phyloP scores from a whole-genome alignment of 2,113 vertebrate species.

The Empidonax traillii region DNA sequence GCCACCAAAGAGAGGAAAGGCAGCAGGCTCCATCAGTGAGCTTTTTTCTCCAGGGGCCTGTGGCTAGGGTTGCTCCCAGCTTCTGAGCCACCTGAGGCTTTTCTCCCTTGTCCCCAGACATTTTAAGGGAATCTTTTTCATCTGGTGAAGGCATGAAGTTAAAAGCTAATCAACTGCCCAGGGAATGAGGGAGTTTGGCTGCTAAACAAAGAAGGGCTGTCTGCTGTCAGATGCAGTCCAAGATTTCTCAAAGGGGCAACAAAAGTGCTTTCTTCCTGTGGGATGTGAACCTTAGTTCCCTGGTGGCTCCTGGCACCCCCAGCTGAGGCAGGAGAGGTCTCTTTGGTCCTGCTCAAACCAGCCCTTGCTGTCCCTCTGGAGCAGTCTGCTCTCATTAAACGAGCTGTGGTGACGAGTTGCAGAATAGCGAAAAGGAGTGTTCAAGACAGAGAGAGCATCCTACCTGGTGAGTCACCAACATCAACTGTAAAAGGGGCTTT shows the following conservation, averaged over 20 bases:
- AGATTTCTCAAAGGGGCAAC: not conserved
- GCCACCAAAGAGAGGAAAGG: not conserved
- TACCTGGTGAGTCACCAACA: not conserved
- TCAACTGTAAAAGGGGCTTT: fast-evolving
- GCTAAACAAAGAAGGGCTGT: not conserved
- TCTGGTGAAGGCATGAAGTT: not conserved
- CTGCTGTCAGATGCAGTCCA: not conserved
- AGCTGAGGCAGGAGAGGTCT: fast-evolving
- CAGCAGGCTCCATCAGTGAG: not conserved
- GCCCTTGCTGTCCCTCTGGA: fast-evolving
- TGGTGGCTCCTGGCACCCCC: not conserved
- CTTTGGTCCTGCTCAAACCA: not conserved
- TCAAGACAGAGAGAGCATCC: not conserved
- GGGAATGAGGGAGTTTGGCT: not conserved
- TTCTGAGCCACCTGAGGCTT: not conserved
- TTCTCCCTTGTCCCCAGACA: not conserved
- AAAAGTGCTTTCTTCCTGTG: not conserved
- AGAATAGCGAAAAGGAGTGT: not conserved
- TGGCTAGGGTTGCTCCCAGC: not conserved
- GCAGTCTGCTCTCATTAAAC: not conserved
- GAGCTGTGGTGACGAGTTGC: fast-evolving
- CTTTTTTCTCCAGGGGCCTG: not conserved
- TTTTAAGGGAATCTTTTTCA: not conserved
- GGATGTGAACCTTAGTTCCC: not conserved
- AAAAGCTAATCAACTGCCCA: not conserved